A percentile compares a stretch with the other conserved stretches of the same genome.
These are phyloP conservation scores for fruit fly (Drosophila melanogaster) DNA, from an alignment of 1,140 invertebrate genomes.

Conservation along the genomic window DNA sequence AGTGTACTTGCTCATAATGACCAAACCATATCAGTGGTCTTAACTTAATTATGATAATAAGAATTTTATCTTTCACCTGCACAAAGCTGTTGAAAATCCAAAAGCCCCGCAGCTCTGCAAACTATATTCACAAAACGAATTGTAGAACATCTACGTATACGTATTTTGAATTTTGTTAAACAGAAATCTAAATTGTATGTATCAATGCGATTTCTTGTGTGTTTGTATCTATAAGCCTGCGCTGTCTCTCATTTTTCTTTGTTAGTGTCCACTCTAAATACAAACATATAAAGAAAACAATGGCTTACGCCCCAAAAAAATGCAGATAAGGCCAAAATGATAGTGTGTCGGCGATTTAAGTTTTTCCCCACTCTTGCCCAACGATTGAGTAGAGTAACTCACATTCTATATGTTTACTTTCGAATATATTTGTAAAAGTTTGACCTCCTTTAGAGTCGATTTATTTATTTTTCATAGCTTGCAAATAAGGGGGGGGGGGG, in stretches of 20 bases:
- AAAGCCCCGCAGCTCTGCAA: not conserved
- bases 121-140: not conserved
- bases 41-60: slow-evolving; percentile 5
- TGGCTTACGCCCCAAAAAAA: slow-evolving; percentile 50
- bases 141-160: not conserved
- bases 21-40: slow-evolving; percentile 2
- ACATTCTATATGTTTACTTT: not conserved
- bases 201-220: slow-evolving; percentile 10
- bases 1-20: not conserved
- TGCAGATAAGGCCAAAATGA: slow-evolving; percentile 27
- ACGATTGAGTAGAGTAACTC: not conserved
- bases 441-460: too few relatives aligned
- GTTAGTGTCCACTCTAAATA: slow-evolving; percentile 14
- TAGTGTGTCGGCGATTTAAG: slow-evolving; percentile 1
- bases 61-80: not conserved
- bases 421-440: too few relatives aligned
- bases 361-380: not conserved
- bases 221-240: slow-evolving; percentile 47
- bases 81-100: not conserved
- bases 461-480: too few relatives aligned
- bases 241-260: slow-evolving; percentile 27
- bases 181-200: not conserved
- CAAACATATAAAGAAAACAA: slow-evolving; percentile 25
- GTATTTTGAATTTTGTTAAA: not conserved
- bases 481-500: too few relatives aligned